phyloP scores from a whole-genome alignment of 2,113 vertebrate species.

The Calyptomena viridis region DNA sequence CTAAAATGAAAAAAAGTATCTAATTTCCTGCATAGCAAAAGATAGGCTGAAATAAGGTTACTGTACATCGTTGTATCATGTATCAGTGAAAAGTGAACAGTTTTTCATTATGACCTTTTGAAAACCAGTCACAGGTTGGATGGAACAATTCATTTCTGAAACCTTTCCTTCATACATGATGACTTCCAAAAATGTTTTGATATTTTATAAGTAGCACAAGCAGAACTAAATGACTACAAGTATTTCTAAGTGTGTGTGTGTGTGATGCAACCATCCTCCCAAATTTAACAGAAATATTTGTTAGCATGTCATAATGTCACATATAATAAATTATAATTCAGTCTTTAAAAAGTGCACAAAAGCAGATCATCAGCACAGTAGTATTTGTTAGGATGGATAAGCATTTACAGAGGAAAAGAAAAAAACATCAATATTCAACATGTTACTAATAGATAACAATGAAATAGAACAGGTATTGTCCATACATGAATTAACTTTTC shows the following conservation, averaged over 20 bases:
- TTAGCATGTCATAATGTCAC: neutral
- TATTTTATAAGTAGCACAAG: neutral
- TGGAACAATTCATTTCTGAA: neutral
- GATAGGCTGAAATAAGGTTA: neutral
- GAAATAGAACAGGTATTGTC: neutral
- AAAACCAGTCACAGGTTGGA: neutral
- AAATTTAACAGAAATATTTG: neutral
- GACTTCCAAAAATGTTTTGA: neutral
- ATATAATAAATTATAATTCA: neutral
- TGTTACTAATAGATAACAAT: neutral
- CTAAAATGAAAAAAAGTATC: neutral
- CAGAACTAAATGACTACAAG: neutral
- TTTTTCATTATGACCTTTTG: neutral
- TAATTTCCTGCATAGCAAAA: neutral
- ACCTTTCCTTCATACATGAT: neutral
- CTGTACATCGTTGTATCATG: neutral
- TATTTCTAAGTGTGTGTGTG: neutral
- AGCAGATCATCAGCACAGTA: neutral
- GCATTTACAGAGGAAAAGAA: neutral
- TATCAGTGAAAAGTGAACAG: neutral
- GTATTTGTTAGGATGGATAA: neutral
- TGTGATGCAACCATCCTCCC: rapidly evolving
- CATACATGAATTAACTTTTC: neutral
- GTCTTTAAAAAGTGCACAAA: neutral
- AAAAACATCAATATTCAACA: neutral